Evolutionary conservation across 1,140 invertebrate species (phyloP).

Genomic region (Lepidostoma basale): DNA sequence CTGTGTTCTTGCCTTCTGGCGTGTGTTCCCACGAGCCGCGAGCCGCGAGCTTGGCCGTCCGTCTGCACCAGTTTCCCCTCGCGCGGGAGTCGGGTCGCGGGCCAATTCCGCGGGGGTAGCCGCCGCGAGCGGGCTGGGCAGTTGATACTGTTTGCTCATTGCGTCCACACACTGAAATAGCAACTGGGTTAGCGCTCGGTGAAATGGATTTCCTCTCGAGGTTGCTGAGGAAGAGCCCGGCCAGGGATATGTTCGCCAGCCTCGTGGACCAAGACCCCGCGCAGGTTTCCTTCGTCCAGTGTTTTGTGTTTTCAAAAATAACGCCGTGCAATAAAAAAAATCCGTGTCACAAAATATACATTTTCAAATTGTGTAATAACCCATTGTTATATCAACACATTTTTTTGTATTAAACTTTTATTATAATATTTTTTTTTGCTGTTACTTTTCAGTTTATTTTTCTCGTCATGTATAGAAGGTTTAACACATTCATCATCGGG

Average conservation of each 20-base stretch:
- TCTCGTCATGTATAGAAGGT: too few species aligned
- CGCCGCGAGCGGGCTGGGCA: background rate
- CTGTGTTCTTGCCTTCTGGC: too few species aligned
- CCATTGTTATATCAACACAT: too few species aligned
- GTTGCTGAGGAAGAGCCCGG: slow-evolving; percentile 44
- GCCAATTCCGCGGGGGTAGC: background rate
- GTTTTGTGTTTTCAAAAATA: background rate
- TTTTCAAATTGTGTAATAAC: background rate
- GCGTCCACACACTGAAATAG: slow-evolving; percentile 26
- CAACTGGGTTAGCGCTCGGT: slow-evolving; percentile 27
- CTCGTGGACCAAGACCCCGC: slow-evolving; percentile 11
- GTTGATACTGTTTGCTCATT: background rate
- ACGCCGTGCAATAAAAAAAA: background rate
- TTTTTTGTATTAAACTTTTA: too few species aligned
- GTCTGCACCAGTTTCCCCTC: background rate
- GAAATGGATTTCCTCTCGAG: slow-evolving; percentile 44
- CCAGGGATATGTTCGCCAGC: slow-evolving; percentile 40
- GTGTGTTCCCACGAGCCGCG: too few species aligned
- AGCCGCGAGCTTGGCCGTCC: too few species aligned
- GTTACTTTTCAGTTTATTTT: too few species aligned
- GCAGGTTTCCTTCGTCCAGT: background rate
- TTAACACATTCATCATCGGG: too few species aligned
- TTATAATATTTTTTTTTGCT: too few species aligned
- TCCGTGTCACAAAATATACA: background rate
- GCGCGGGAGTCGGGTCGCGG: background rate